Evolutionary conservation across 2,113 vertebrate species (phyloP).

Genomic region (Pantherophis guttatus): DNA sequence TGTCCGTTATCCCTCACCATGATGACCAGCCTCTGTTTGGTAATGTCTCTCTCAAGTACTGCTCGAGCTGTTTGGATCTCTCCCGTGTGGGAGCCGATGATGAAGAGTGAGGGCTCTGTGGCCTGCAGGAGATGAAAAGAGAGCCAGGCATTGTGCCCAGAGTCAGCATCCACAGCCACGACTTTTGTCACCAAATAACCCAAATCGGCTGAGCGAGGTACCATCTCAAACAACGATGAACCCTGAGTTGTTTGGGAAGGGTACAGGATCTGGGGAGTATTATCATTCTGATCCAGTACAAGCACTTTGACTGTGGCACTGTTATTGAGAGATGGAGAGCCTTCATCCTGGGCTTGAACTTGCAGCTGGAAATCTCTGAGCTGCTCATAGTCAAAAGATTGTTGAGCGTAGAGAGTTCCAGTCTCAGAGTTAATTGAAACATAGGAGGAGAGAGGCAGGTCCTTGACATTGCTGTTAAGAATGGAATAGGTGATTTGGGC

Average conservation of each 20-base stretch:
- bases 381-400: conserved; percentile 74
- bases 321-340: conserved; percentile 59
- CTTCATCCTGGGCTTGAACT: conserved; percentile 65
- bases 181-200: conserved; percentile 10
- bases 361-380: conserved; percentile 60
- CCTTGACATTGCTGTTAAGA: background rate
- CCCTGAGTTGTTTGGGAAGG: conserved; percentile 50
- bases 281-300: conserved; percentile 69
- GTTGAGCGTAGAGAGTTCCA: conserved; percentile 64
- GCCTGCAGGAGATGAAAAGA: conserved; percentile 9
- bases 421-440: conserved; percentile 69
- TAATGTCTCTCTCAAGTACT: background rate
- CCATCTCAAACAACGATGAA: background rate
- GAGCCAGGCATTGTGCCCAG: conserved; percentile 13
- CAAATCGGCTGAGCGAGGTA: background rate
- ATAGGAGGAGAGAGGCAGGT: conserved; percentile 44
- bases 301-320: conserved; percentile 57
- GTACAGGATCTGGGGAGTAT: conserved; percentile 65
- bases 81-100: background rate
- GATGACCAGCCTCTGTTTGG: conserved; percentile 7
- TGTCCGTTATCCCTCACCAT: conserved; percentile 68
- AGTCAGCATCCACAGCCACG: conserved; percentile 15
- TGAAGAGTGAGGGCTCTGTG: conserved; percentile 2
- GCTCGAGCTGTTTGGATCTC: conserved; percentile 5
- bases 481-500: conserved; percentile 60